Percentiles rank a stretch among this genome's conserved stretches.
phyloP scores from a whole-genome alignment of 2,888 invertebrate species.

The Apotomis betuletana region DNA sequence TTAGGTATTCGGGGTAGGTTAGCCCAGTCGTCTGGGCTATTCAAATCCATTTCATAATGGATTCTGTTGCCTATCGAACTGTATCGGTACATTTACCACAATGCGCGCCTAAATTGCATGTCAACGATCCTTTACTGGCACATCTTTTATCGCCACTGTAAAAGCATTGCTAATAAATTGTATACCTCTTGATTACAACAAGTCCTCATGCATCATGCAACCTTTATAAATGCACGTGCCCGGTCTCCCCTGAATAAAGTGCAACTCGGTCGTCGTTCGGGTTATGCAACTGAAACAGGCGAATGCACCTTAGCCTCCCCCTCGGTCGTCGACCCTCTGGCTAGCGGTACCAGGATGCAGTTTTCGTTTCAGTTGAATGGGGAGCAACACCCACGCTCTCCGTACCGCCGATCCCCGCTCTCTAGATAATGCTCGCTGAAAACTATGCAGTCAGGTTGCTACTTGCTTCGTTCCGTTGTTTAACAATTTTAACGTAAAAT shows the following conservation, averaged over 20 bases:
- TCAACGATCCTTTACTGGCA: conserved; percentile 32
- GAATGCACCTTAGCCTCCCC: conserved; percentile 63
- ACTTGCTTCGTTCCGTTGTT: conserved; percentile 35
- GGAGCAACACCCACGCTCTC: conserved; percentile 61
- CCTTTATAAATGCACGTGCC: conserved; percentile 49
- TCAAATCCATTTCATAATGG: conserved; percentile 25
- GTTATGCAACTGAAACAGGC: conserved; percentile 65
- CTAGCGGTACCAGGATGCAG: conserved; percentile 59
- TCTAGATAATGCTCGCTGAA: conserved; percentile 40
- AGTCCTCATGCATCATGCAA: conserved; percentile 44
- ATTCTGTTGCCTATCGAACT: conserved; percentile 31
- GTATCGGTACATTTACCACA: conserved; percentile 13
- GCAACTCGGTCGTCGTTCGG: conserved; percentile 64
- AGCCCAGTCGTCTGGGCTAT: conserved; percentile 18
- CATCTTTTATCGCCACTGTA: conserved; percentile 35
- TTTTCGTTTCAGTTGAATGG: conserved; percentile 69
- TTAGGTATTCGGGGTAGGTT: not conserved
- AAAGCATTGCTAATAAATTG: conserved; percentile 28
- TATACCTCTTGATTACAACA: conserved; percentile 31
- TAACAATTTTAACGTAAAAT: conserved; percentile 36
- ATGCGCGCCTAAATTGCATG: conserved; percentile 34
- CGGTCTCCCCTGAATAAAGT: conserved; percentile 54
- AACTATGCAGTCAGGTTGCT: conserved; percentile 28
- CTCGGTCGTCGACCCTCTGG: conserved; percentile 65
- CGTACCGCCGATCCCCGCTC: conserved; percentile 54